Percentiles rank a stretch among this genome's conserved stretches.
These are phyloP conservation scores for Enteromius unitaeniatus DNA, from an alignment of 2,797 vertebrate genomes.

Conservation along the genomic window DNA sequence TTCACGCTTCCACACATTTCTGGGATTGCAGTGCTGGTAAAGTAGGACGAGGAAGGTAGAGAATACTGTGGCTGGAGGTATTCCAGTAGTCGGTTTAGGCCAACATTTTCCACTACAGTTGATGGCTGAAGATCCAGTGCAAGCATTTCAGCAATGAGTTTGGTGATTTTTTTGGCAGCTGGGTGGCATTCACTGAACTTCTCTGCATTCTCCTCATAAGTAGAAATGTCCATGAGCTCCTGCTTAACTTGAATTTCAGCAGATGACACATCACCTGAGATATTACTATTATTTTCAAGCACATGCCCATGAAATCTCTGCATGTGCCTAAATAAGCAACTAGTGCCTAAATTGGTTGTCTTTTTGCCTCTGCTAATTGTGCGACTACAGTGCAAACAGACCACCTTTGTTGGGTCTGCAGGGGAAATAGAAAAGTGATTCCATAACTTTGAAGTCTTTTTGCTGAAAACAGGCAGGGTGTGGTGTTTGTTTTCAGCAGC, in stretches of 20 bases:
- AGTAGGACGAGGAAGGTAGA: slow-evolving; percentile 90
- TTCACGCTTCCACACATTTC: slow-evolving; percentile 95
- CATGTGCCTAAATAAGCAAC: slow-evolving; percentile 94
- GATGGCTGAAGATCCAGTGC: slow-evolving; percentile 99
- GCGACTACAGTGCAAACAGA: slow-evolving; percentile 97
- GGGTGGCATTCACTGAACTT: slow-evolving; percentile 92
- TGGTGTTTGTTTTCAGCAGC: slow-evolving; percentile 78
- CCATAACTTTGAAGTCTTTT: slow-evolving; percentile 99
- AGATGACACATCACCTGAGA: slow-evolving; percentile 83
- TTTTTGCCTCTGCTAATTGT: slow-evolving; percentile 98
- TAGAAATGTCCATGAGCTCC: slow-evolving; percentile 78
- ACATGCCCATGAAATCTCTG: slow-evolving; percentile 92
- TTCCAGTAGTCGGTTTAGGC: slow-evolving; percentile 92
- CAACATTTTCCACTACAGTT: slow-evolving; percentile 91
- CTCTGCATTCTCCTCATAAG: slow-evolving; percentile 82
- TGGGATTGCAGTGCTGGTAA: slow-evolving; percentile 96
- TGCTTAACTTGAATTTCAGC: slow-evolving; percentile 79
- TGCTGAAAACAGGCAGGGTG: slow-evolving; percentile 85
- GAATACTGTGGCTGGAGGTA: slow-evolving; percentile 96
- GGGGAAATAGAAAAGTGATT: slow-evolving; percentile 96
- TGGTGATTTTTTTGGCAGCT: slow-evolving; percentile 98
- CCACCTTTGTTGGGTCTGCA: slow-evolving; percentile 93
- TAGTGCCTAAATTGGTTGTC: slow-evolving; percentile 96
- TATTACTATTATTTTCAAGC: slow-evolving; percentile 84
- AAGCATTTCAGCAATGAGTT: slow-evolving; percentile 97